A percentile compares a stretch with the other conserved stretches of the same genome.
These are phyloP conservation scores for Malacoraja senta DNA, from an alignment of 2,797 vertebrate species.

Conservation along the genomic window DNA sequence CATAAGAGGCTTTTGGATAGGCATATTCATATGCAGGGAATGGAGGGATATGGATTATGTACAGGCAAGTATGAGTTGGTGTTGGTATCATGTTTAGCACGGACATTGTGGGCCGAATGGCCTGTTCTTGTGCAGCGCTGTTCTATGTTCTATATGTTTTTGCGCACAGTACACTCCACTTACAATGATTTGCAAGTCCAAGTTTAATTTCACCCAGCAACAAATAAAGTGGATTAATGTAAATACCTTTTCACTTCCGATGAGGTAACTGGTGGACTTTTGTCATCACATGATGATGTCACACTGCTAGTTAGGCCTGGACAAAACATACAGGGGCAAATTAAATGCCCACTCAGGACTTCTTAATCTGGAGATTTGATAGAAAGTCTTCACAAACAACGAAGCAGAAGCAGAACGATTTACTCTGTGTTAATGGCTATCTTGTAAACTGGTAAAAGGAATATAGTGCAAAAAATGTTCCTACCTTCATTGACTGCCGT, in stretches of 20 bases:
- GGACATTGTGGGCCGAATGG: too few species aligned
- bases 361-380: constrained; percentile 8
- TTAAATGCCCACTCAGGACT: neutral
- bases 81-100: too few species aligned
- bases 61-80: too few species aligned
- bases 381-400: neutral
- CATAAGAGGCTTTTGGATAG: too few species aligned
- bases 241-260: neutral
- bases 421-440: constrained; percentile 2
- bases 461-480: neutral
- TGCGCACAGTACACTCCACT: neutral
- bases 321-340: neutral
- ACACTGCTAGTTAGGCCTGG: neutral
- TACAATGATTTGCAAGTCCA: neutral
- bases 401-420: neutral
- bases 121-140: too few species aligned
- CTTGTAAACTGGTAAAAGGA: neutral
- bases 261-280: constrained; percentile 18
- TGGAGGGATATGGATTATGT: too few species aligned
- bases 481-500: neutral
- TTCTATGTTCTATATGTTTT: too few species aligned
- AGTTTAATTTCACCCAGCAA: neutral
- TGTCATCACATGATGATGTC: constrained; percentile 28
- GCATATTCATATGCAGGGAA: too few species aligned
- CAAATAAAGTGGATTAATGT: neutral